Percentiles rank a stretch among this genome's conserved stretches.
Conservation (phyloP, 2,888 invertebrate genomes). For the Stramonita haemastoma region DNA sequence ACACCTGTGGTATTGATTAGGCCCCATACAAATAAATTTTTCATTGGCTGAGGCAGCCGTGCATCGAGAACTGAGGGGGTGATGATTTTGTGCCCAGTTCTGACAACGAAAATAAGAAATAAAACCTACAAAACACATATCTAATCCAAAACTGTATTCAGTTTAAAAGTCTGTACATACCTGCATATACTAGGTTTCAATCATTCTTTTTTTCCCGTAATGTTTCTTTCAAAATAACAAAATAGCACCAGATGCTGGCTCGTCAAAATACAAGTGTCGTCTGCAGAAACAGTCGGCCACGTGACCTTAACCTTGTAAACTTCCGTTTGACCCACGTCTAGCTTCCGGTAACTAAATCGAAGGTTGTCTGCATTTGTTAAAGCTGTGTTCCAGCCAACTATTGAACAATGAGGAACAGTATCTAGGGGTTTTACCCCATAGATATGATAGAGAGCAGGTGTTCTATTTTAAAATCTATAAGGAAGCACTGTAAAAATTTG, state of each 20-base stretch:
- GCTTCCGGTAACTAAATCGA: conserved; percentile 40
- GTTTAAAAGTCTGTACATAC: not conserved
- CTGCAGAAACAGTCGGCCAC: conserved; percentile 26
- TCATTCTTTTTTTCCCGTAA: not conserved
- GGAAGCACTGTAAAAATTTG: not conserved
- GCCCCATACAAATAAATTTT: conserved; percentile 22
- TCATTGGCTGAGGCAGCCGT: conserved; percentile 16
- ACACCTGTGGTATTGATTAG: conserved; percentile 29
- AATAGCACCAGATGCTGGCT: not conserved
- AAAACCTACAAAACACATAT: not conserved
- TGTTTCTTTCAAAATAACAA: not conserved
- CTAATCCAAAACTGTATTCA: not conserved
- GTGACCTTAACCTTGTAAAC: conserved; percentile 36
- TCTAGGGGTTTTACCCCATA: not conserved
- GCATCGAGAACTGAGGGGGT: not conserved
- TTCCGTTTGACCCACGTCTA: conserved; percentile 39
- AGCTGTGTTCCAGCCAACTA: not conserved
- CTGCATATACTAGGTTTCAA: not conserved
- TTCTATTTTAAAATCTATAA: not conserved
- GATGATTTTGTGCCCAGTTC: not conserved
- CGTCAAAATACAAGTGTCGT: conserved; percentile 21
- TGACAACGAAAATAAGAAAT: not conserved
- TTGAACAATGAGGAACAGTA: not conserved
- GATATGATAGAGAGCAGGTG: not conserved
- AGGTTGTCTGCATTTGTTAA: conserved; percentile 24